phyloP scores from a whole-genome alignment of 2,888 invertebrate species.

The Paralinhomoeus sp. region DNA sequence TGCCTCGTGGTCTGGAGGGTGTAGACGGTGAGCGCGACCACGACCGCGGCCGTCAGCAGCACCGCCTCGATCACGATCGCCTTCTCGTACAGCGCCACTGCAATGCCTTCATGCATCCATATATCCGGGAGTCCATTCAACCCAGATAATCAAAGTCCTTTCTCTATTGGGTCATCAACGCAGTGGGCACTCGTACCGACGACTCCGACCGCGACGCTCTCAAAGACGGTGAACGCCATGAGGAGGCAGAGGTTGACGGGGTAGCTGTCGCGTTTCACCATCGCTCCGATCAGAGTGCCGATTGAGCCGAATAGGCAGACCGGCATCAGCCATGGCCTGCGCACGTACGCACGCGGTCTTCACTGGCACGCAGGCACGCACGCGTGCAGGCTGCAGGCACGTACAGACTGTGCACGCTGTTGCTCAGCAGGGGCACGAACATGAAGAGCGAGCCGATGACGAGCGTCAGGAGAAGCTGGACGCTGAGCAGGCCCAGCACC shows the following conservation, averaged over 20 bases:
- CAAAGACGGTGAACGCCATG: constrained; percentile 47
- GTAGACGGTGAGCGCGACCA: constrained; percentile 50
- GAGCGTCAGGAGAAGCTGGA: constrained; percentile 49
- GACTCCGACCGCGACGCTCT: constrained; percentile 53
- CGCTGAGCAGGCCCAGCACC: constrained; percentile 54
- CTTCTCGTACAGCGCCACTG: constrained; percentile 51
- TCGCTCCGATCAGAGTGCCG: constrained; percentile 42
- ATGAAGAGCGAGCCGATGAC: constrained; percentile 27
- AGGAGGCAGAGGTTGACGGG: constrained; percentile 58
- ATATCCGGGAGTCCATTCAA: no score
- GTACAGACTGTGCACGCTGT: no score
- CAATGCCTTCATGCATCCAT: no score
- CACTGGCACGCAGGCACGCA: no score
- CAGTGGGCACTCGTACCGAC: constrained; percentile 33
- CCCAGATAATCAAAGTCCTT: no score
- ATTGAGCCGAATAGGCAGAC: constrained; percentile 35
- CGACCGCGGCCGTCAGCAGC: constrained; percentile 47
- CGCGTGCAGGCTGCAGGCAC: no score
- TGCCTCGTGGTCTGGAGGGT: constrained; percentile 62
- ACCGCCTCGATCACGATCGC: constrained; percentile 53
- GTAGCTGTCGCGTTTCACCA: constrained; percentile 48
- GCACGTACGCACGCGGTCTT: no score
- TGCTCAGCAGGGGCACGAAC: constrained; percentile 25
- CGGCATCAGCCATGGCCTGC: constrained; percentile 29
- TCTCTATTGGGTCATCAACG: no score